These are phyloP conservation scores for Phataginus tetradactyla DNA, from an alignment of 2,797 vertebrate genomes.

Conservation along the genomic window DNA sequence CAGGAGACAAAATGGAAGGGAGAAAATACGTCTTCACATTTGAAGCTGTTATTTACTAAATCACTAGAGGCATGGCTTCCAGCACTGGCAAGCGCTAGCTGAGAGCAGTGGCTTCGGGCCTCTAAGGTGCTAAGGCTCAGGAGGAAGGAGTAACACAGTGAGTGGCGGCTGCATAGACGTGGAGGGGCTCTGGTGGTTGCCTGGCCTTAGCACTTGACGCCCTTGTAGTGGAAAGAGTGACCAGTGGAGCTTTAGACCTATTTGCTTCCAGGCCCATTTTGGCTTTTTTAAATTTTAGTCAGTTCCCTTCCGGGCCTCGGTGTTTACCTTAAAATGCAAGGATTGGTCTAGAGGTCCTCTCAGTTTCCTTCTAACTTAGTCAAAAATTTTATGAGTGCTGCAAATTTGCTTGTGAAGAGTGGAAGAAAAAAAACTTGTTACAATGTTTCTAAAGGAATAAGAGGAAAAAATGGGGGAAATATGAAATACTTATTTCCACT, in stretches of 20 bases:
- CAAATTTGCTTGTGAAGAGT: slow-evolving; percentile 29
- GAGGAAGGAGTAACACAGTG: neutral
- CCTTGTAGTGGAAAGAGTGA: neutral
- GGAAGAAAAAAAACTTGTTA: neutral
- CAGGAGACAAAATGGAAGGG: neutral
- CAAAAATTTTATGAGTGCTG: slow-evolving; percentile 6
- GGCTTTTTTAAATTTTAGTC: neutral
- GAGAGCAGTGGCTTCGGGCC: neutral
- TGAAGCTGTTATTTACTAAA: neutral
- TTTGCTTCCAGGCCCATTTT: neutral
- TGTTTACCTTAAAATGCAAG: slow-evolving; percentile 19
- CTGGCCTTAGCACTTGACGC: neutral
- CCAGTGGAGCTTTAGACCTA: neutral
- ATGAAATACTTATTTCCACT: neutral
- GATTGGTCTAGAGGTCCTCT: neutral
- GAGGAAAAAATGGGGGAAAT: neutral
- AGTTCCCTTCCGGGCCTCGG: neutral
- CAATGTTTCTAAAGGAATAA: neutral
- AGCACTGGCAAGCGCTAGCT: neutral
- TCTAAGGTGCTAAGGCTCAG: neutral
- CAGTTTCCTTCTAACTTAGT: slow-evolving; percentile 3
- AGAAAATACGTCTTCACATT: neutral
- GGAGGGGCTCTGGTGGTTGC: neutral
- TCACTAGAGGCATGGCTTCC: neutral
- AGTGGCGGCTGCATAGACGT: neutral